Evolutionary conservation across 92 coral and sea anemone species (phyloP), one percentile per base, ranked within the genome.

Genomic region (Actinernus sp.): DNA sequence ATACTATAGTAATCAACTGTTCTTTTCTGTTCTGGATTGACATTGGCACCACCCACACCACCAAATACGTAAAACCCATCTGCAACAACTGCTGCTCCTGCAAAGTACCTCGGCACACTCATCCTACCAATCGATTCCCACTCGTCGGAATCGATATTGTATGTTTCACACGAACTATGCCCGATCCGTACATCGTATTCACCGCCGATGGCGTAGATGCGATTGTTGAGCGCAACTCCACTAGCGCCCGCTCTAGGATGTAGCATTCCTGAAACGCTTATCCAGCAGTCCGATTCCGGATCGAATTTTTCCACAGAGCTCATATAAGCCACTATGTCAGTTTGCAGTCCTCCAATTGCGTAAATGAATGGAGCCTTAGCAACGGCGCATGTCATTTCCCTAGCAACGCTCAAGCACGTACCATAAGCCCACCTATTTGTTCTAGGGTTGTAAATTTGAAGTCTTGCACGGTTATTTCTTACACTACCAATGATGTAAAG

Each of bases 401-500:
- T 74, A 10, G 93, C 87, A 44, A 78, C 85, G 55, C 72, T 78
- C 58, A 91, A 69, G 9, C 85, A 80, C 1, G 83, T 62, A 23
- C 84, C 88, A 49, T 75, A 63, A 37, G 76, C 76, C 97, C 97
- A 91, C 10, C 36, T 21, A 55, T 91, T 65, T 16, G 73, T 68
- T 14, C 36, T 61, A 2, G 93, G 89, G 49, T 55, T 79, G 61
- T 91, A 91, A 65, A 85, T 76, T 58, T 91, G 97, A 1, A 87
- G 72, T 19, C 90, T 76, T 10, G 89, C 89, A 4, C 93, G 87
- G 78, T 79, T 82, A 50, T 78, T 81, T 31, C 97, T 26, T 0
- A 87, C 85, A 4, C 93, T 93, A 23, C 97, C 97, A 49, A 88
- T 73, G 23, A 87, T 88, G 49, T 91, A 91, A 37, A 91, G 67